These are phyloP conservation scores for Tetranychus piercei DNA, from an alignment of 2,888 invertebrate genomes.

Conservation along the genomic window DNA sequence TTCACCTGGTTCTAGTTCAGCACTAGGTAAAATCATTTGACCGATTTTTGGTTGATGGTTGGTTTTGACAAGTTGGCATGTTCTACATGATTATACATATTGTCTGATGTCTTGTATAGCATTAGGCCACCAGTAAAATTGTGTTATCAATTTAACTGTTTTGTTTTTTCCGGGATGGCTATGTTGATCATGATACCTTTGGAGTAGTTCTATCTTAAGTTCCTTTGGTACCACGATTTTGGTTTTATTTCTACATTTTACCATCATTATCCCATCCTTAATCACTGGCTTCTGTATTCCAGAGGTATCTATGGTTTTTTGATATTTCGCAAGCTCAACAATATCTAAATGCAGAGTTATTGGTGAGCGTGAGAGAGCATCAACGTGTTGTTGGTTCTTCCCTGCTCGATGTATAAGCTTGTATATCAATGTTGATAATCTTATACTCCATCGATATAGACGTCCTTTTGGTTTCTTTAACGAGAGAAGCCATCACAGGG, in stretches of 20 bases:
- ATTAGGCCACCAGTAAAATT: slow-evolving; percentile 2
- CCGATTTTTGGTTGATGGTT: background rate
- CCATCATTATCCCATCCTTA: background rate
- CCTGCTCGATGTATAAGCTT: slow-evolving; percentile 14
- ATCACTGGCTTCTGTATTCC: too few species aligned
- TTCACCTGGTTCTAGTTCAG: background rate
- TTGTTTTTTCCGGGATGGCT: background rate
- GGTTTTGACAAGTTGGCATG: background rate
- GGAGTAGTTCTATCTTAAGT: background rate
- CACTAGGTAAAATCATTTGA: background rate
- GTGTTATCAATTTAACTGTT: background rate
- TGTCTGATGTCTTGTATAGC: background rate
- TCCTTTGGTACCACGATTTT: background rate
- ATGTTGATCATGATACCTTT: background rate
- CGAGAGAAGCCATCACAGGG: background rate
- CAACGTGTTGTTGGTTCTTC: slow-evolving; percentile 11
- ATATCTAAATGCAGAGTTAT: background rate
- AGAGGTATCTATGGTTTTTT: background rate
- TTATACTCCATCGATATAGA: slow-evolving; percentile 9
- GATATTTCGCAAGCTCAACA: background rate
- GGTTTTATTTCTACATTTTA: background rate
- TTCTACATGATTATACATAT: background rate
- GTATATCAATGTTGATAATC: slow-evolving; percentile 7
- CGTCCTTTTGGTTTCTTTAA: background rate
- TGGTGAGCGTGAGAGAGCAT: slow-evolving; percentile 15